These are phyloP conservation scores for Dipodomys merriami DNA, from an alignment of 2,113 vertebrate species.

Conservation along the genomic window DNA sequence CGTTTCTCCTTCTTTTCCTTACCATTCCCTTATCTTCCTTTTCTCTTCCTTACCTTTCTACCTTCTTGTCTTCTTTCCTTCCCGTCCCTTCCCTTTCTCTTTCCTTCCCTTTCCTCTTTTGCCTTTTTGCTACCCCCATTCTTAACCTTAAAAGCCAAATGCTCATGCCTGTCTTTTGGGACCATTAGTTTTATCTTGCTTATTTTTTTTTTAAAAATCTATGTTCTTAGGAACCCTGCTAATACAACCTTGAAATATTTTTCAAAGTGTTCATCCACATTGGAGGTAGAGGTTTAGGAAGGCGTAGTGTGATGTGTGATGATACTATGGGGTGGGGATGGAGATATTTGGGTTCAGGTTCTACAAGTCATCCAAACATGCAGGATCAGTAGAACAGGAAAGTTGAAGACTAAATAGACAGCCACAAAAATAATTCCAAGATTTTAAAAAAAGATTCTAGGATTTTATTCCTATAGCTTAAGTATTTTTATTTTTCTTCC, in stretches of 20 bases:
- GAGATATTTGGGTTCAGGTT: not conserved
- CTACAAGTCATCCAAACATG: not conserved
- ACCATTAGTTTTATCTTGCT: constrained; percentile 52
- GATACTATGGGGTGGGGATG: not conserved
- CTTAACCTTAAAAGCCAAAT: constrained; percentile 30
- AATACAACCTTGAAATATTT: not conserved
- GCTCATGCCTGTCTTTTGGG: not conserved
- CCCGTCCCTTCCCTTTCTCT: not conserved
- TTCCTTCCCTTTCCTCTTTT: constrained; percentile 1
- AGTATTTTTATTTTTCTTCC: not conserved
- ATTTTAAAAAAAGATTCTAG: not conserved
- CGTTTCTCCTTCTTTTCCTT: too few relatives aligned
- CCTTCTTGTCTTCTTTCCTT: not conserved
- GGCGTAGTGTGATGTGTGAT: not conserved
- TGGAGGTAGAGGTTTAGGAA: not conserved
- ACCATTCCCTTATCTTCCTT: too few relatives aligned
- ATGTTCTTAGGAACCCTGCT: constrained; percentile 40
- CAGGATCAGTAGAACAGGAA: not conserved
- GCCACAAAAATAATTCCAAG: not conserved
- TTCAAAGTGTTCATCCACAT: not conserved
- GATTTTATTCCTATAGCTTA: constrained; percentile 24
- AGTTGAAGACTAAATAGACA: not conserved
- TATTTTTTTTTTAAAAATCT: not conserved
- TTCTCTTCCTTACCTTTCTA: too few relatives aligned
- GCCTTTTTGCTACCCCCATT: not conserved